Base-by-base conservation (phyloP, 2,113 vertebrate species). In the Arizona elegans region DNA sequence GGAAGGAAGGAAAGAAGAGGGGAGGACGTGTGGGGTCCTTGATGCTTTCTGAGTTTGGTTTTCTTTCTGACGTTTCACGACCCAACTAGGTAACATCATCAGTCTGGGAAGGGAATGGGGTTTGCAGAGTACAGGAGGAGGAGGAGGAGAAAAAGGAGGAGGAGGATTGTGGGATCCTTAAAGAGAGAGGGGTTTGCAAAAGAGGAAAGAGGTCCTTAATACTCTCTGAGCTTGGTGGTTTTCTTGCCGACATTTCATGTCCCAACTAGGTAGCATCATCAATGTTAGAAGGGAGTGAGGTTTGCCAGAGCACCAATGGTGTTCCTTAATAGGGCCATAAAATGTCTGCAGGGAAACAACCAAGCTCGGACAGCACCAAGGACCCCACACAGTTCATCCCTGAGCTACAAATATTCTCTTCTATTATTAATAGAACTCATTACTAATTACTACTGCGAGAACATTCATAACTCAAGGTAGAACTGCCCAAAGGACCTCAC, bases 1-100 rank as follows among this genome's bases (percentile, higher is more conserved):
- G 12, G 3, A 15, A 15, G 11, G 2, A 54, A 3, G 2, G 3
- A 54, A 15, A 12, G 13, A 10, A 10, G 52, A 0, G 9, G 11
- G 10, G 52, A 53, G 10, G 52, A 53, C 2, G 52, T 53, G 8
- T 59, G 58, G 9, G 55, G 55, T 56, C 54, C 54, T 55, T 15
- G 15, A 23, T 58, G 56, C 56, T 58, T 0, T 58, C 56, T 24
- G 56, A 58, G 58, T 59, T 59, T 26, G 58, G 3, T 59, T 59
- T 59, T 59, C 23, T 59, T 59, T 59, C 24, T 59, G 58, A 65
- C 11, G 0, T 65, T 65, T 65, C 62, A 65, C 1, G 1, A 13
- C 62, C 62, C 26, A 65, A n/a, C 11, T n/a, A 65, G 62, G 11
- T n/a, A 65, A 65, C 29, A 65, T 65, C 24, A 62, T 62, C 62